Conservation (phyloP, 2,888 invertebrate species). For the Oscheius myriophilus region DNA sequence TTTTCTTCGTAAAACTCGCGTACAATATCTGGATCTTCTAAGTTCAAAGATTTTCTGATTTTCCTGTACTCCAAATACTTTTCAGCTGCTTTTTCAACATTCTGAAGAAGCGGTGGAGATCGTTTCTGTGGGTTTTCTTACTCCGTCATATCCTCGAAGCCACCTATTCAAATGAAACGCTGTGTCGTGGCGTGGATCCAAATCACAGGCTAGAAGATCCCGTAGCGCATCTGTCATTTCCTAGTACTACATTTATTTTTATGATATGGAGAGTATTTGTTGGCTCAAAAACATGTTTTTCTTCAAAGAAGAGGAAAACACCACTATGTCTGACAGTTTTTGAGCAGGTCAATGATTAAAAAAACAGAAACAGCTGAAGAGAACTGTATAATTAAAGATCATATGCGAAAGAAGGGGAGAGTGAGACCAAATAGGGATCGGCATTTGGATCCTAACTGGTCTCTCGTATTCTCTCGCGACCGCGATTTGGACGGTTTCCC, state of each 20-base stretch:
- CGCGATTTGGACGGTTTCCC: too few relatives aligned
- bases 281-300: too few relatives aligned
- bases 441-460: too few relatives aligned
- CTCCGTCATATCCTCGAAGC: conserved; percentile 31
- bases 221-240: conserved; percentile 25
- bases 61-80: conserved; percentile 24
- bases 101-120: conserved; percentile 1
- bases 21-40: conserved; percentile 8
- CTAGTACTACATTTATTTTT: not conserved
- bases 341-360: too few relatives aligned
- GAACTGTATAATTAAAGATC: too few relatives aligned
- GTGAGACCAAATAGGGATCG: too few relatives aligned
- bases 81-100: conserved; percentile 7
- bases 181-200: conserved; percentile 31
- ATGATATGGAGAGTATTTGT: too few relatives aligned
- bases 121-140: conserved; percentile 6
- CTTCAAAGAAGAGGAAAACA: too few relatives aligned
- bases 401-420: too few relatives aligned
- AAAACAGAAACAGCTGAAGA: too few relatives aligned
- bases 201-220: conserved; percentile 5
- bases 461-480: too few relatives aligned
- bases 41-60: conserved; percentile 18
- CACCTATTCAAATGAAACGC: conserved; percentile 26
- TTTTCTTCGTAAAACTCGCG: conserved; percentile 10
- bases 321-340: too few relatives aligned